Evolutionary conservation across 2,113 vertebrate genomes (phyloP), one percentile per base, ranked within the genome.

Genomic region (Ardeotis arabs): DNA sequence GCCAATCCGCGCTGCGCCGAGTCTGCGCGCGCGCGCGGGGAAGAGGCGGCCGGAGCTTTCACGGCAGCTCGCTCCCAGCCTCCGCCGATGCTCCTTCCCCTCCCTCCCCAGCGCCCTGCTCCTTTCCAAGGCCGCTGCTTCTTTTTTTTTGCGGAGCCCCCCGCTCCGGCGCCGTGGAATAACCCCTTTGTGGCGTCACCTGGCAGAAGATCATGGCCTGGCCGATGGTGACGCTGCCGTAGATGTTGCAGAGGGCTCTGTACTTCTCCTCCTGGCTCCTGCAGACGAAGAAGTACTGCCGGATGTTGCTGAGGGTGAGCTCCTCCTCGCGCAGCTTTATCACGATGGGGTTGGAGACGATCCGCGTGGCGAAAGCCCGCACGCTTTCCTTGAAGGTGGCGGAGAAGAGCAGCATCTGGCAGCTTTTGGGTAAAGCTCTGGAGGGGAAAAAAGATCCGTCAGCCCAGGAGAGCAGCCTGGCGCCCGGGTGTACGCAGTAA

Each of bases 131-230:
- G 59, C 28, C 10, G 37, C 35, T 35, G 35, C 35, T 35, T 35
- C 35, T 35, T 35, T 35, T 35, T 35, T 39, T 39, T 12, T 20
- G n/a, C 35, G n/a, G 17, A 8, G 2, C 47, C 24, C 44, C 6
- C 27, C 12, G 3, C 13, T 4, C 10, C 12, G 58, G 10, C 7
- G 9, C 3, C 6, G 18, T 20, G 33, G 67, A 73, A 52, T 1
- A 7, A 62, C 18, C 21, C 28, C 7, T 35, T 63, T 31, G 49
- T 16, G 37, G 20, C 28, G 17, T 41, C 15, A 98, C 98, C 98
- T 98, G 98, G 94, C 98, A 98, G 97, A 98, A 98, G 87, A 98
- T 98, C 50, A 98, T 98, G 18, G 98, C 98, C 82, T 98, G 98
- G 12, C 98, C 98, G 0, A 98, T 85, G 35, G 97, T 98, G 97